Percentiles rank a stretch among this genome's conserved stretches.
Evolutionary conservation across 2,113 vertebrate species (phyloP).

Genomic region (Scatophagus argus): DNA sequence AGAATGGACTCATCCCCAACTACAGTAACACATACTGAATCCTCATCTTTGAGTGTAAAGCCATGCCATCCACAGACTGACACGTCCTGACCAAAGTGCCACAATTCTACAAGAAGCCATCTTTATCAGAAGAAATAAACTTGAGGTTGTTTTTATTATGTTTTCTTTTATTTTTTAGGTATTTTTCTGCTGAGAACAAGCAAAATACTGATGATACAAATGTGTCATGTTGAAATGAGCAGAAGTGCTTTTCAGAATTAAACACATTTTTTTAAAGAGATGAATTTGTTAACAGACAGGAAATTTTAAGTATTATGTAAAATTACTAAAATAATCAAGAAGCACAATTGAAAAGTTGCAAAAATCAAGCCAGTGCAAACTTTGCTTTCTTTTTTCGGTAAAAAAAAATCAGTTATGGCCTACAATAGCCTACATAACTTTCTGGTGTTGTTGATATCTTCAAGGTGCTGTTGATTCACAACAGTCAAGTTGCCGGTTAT

Average conservation of each 20-base stretch:
- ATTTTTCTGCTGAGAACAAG: neutral
- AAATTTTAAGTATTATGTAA: neutral
- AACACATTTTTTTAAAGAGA: neutral
- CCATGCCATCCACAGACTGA: constrained; percentile 14
- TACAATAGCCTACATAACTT: neutral
- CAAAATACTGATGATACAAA: constrained; percentile 6
- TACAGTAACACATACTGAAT: neutral
- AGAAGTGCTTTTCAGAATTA: neutral
- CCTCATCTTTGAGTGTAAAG: constrained; percentile 18
- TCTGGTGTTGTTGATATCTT: constrained; percentile 36
- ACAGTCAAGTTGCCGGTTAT: neutral
- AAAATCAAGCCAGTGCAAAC: neutral
- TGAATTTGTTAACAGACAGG: neutral
- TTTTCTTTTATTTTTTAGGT: neutral
- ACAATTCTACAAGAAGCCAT: neutral
- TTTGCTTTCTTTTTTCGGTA: neutral
- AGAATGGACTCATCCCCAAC: neutral
- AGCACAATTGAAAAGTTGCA: neutral
- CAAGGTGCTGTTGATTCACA: constrained; percentile 32
- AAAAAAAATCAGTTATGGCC: neutral
- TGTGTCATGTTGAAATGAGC: neutral
- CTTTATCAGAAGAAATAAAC: constrained; percentile 7
- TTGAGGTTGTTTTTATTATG: neutral
- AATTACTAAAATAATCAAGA: constrained; percentile 6
- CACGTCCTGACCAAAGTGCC: constrained; percentile 35